Base-by-base conservation (phyloP, 2,113 vertebrate species). In the Cephalophus harveyi region DNA sequence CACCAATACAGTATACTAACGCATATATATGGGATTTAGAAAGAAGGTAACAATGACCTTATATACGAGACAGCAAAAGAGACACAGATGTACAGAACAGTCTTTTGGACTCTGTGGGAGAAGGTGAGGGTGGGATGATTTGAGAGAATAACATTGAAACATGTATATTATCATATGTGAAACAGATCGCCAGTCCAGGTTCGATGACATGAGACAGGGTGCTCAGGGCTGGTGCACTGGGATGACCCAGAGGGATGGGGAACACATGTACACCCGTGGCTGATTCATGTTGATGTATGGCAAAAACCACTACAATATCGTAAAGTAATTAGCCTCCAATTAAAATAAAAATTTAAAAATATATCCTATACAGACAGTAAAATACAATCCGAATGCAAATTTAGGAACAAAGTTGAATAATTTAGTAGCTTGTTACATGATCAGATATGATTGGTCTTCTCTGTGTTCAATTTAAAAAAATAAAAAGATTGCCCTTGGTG, bases 401-500 rank as follows among this genome's bases (percentile, higher is more conserved):
- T 98, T 97, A 98, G 76, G 91, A 92, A 98, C 78, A 90, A 97
- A 30, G 93, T 82, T 98, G 97, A 98, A 98, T 99, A 98, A 99
- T 98, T 98, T 97, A 98, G 94, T 97, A 98, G 93, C 96, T 98
- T 98, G 95, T 99, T 99, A 99, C 99, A 97, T 98, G 98, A 99
- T 99, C 99, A 98, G 97, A 98, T 98, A 97, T 99, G 98, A 99
- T 98, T 99, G 98, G 99, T 94, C 98, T 98, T 98, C 97, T 96
- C 98, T 98, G 97, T 98, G 98, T 98, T 97, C 98, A 98, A 99
- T 99, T 81, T 10, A 21, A 30, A 28, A 86, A 62, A 28, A 83
- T 17, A 62, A 98, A 99, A 99, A 99, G 93, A 99, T 99, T 99
- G 98, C 98, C 98, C 96, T 98, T 98, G 97, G 98, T 99, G 98